phyloP scores from a whole-genome alignment of 2,888 invertebrate species.

The Auanema sp. region DNA sequence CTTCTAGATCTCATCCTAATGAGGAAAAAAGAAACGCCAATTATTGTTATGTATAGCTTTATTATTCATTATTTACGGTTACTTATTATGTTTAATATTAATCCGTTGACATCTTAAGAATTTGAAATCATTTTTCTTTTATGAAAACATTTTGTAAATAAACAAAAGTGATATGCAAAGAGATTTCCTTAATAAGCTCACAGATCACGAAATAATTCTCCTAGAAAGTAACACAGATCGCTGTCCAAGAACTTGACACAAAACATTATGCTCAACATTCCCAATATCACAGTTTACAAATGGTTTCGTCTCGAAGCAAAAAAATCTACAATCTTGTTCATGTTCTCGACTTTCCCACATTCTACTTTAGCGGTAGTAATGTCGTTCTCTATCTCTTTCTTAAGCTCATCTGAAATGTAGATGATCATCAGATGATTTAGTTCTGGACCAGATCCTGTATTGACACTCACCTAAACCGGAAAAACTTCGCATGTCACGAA shows the following conservation, averaged over 20 bases:
- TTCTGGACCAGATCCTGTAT: background rate
- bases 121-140: background rate
- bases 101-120: slow-evolving; percentile 5
- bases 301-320: background rate
- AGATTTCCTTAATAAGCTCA: too few relatives aligned
- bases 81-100: too few relatives aligned
- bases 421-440: slow-evolving; percentile 12
- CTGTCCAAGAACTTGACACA: too few relatives aligned
- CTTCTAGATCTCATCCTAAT: too few relatives aligned
- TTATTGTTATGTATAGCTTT: too few relatives aligned
- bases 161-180: background rate
- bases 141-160: slow-evolving; percentile 2
- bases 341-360: slow-evolving; percentile 2
- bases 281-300: background rate
- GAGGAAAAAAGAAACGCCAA: too few relatives aligned
- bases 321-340: slow-evolving; percentile 4
- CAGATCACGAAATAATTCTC: too few relatives aligned
- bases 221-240: too few relatives aligned
- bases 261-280: background rate
- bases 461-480: slow-evolving; percentile 72
- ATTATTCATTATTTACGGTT: too few relatives aligned
- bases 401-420: slow-evolving; percentile 73
- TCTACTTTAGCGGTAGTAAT: slow-evolving; percentile 73
- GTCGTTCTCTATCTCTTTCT: slow-evolving; percentile 79
- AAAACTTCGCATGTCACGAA: slow-evolving; percentile 83